phyloP scores from a whole-genome alignment of 2,113 vertebrate species.

The Aphelocoma coerulescens region DNA sequence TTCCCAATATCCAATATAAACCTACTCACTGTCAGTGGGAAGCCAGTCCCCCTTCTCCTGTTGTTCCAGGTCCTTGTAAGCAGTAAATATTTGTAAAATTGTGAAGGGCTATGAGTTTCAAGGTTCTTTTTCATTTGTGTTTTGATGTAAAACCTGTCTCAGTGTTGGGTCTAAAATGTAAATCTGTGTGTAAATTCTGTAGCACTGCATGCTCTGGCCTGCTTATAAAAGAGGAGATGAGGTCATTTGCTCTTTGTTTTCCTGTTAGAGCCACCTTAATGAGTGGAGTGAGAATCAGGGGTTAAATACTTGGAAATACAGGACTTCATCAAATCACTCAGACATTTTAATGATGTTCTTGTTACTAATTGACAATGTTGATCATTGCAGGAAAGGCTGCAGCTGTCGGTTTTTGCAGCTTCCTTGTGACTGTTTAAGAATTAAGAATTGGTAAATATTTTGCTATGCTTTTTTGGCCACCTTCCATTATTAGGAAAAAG shows the following conservation, averaged over 20 bases:
- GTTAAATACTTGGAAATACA: not conserved
- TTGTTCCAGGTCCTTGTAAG: not conserved
- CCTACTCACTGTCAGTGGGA: not conserved
- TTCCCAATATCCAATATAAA: not conserved
- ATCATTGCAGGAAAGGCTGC: not conserved
- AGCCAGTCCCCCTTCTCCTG: not conserved
- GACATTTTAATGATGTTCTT: not conserved
- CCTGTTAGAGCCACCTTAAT: not conserved
- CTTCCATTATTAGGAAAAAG: not conserved
- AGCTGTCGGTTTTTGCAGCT: not conserved
- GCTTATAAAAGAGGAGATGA: not conserved
- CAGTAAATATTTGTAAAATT: not conserved
- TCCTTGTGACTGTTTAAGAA: not conserved
- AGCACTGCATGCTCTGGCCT: not conserved
- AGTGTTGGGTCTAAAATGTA: not conserved
- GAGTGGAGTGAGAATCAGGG: not conserved
- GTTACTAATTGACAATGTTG: not conserved
- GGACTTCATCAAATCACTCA: not conserved
- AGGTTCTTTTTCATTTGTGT: not conserved
- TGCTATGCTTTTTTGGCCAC: not conserved
- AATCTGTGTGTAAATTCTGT: not conserved
- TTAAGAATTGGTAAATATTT: conserved; percentile 10
- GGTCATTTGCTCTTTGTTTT: not conserved
- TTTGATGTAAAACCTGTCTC: not conserved
- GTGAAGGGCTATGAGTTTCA: not conserved